Evolutionary conservation across 2,888 invertebrate genomes (phyloP).

Genomic region (Unio delphinus): DNA sequence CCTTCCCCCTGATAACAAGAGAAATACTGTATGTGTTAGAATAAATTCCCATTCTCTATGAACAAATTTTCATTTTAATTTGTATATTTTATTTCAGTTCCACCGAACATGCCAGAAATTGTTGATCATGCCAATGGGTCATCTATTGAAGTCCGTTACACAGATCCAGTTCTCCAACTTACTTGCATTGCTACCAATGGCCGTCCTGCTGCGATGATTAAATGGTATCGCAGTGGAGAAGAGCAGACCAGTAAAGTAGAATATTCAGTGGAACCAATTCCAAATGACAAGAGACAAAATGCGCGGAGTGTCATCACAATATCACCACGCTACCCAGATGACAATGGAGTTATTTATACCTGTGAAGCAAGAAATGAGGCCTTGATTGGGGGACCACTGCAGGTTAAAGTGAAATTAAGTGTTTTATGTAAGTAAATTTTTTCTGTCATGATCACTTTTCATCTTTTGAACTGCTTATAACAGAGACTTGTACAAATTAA

Average conservation of each 20-base stretch:
- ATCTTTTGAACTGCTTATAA: too few relatives aligned
- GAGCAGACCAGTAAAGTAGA: conserved; percentile 88
- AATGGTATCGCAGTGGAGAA: conserved; percentile 91
- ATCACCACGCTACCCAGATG: conserved; percentile 83
- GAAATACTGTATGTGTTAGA: neutral
- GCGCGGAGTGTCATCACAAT: conserved; percentile 83
- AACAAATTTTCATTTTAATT: neutral
- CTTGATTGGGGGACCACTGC: conserved; percentile 83
- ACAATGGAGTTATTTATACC: conserved; percentile 92
- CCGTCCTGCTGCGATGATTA: conserved; percentile 86
- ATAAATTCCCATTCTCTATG: neutral
- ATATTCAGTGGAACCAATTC: conserved; percentile 71
- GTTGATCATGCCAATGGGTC: conserved; percentile 92
- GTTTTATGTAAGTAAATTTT: conserved; percentile 86
- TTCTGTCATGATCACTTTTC: neutral
- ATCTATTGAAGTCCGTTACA: conserved; percentile 81
- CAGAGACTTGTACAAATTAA: too few relatives aligned
- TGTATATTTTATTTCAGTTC: conserved; percentile 78
- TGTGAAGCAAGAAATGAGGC: conserved; percentile 95
- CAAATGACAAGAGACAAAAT: conserved; percentile 60
- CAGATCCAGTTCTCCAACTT: conserved; percentile 90
- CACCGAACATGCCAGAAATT: conserved; percentile 90
- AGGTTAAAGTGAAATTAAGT: conserved; percentile 87
- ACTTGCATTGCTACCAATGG: conserved; percentile 93
- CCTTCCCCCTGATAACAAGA: neutral